Base-by-base conservation (phyloP, 1,140 invertebrate species). In the Trichogramma pretiosum region DNA sequence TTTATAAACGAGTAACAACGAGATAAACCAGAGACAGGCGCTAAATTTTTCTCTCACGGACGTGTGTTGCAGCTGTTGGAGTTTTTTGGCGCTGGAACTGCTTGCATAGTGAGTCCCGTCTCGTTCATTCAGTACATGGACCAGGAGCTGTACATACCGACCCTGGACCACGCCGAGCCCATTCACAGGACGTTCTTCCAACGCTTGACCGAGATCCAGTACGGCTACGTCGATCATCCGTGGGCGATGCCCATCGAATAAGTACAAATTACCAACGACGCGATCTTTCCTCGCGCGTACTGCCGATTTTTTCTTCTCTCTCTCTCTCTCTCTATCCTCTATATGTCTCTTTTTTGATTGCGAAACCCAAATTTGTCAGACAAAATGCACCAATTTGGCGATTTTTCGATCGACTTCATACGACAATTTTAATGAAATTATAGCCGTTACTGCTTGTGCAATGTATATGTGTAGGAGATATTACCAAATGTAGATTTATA, bases 51-150 rank as follows among this genome's bases (percentile, higher is more conserved):
- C 52, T n/a, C n/a, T n/a, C n/a, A n/a, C n/a, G n/a, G n/a, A n/a
- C n/a, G n/a, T 52, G 55, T 55, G 47, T 64, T 74, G 13, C 68
- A 95, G 91, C 65, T 98, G 37, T 61, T 94, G 51, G 93, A 98
- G 73, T 76, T 96, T 58, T 98, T 98, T 74, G 93, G 93, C 34
- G 79, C 89, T 37, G 94, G 94, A 42, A 98, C 94, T 16, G 94
- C 94, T 1, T 92, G 89, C 56, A 77, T 93, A 36, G 83, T 98
- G 1, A 93, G 87, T 63, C 94, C 94, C 2, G 81, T 98, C 30
- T 83, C 82, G 22, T 74, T 77, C 23, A 89, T 98, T 42, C 75
- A 81, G 28, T 93, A 84, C 63, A 42, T 82, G 49, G 82, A 76
- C 3, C 56, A 78, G 50, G 61, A 75, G 53, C 71, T 92, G 42